Conservation (phyloP, 2,113 vertebrate genomes). For the Cynopterus brachyotis region DNA sequence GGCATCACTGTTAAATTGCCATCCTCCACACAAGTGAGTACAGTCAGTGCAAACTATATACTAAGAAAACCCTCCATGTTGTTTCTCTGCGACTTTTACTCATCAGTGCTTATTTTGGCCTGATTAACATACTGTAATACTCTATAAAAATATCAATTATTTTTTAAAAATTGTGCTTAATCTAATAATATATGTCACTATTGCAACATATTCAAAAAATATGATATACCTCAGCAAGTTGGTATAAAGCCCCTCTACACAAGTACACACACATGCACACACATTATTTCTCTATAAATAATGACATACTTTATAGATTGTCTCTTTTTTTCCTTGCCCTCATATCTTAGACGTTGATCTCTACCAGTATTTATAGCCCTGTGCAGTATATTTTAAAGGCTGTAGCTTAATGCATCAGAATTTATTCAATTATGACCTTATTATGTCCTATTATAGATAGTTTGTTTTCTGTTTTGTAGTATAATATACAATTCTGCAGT, state of each 20-base stretch:
- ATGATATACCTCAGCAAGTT: neutral
- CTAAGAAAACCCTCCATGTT: neutral
- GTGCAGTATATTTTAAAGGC: neutral
- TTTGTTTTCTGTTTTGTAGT: neutral
- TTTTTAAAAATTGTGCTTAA: neutral
- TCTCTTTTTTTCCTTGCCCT: neutral
- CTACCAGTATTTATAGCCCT: neutral
- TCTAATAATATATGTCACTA: neutral
- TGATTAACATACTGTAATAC: neutral
- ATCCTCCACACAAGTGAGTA: no score
- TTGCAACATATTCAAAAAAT: neutral
- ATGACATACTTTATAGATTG: neutral
- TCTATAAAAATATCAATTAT: neutral
- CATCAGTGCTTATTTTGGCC: neutral
- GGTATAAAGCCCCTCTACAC: neutral
- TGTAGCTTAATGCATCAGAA: neutral
- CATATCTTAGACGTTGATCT: neutral
- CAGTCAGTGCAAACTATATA: neutral
- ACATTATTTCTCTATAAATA: neutral
- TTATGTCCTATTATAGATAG: neutral
- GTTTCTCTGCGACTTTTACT: neutral
- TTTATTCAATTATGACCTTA: neutral
- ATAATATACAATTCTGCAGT: neutral
- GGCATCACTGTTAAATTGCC: neutral
- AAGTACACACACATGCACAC: accelerated